Evolutionary conservation across 2,888 invertebrate species (phyloP), one percentile per base, ranked within the genome.

Genomic region (Metacarcinus magister): DNA sequence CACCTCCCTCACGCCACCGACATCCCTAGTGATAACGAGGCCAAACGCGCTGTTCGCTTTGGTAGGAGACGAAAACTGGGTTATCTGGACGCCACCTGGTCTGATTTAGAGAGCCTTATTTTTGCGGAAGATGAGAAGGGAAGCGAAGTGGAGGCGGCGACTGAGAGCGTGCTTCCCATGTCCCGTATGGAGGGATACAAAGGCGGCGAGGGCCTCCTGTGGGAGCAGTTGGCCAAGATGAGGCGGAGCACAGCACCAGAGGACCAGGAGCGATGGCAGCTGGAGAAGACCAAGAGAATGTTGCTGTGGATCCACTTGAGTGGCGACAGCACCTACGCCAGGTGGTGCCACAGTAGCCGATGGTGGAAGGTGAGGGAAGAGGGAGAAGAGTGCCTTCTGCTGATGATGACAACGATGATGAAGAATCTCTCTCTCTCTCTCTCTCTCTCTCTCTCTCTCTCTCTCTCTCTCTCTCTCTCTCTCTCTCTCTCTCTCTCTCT

Each of bases 211-310:
- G 97, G 97, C 97, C 94, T 97, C 44, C 97, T 97, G 54, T 97
- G 97, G 97, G 97, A 97, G 75, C 97, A 97, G 95, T 96, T 97
- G 96, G 97, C 96, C 19, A 97, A 97, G 95, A 96, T 96, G 97
- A 96, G 97, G 54, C 95, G 96, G 46, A 97, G 96, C 89, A 92
- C 90, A 43, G 46, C 93, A 1, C 97, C 97, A 28, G 97, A 96
- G 60, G 97, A 97, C 94, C 87, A 95, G 13, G 97, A 97, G 75
- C 96, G 97, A n/a, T 97, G 97, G 97, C 95, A 97, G 95, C 96
- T 97, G 67, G 97, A 97, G 93, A 97, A 97, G 96, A 97, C 97
- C n/a, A 97, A 97, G 89, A 95, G 97, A 95, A 97, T 97, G 97
- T 96, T 97, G 44, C 96, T 97, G 43, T 97, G 97, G 97, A 97